Evolutionary conservation across 2,888 invertebrate species (phyloP).

Genomic region (Trachelus troglodyta): DNA sequence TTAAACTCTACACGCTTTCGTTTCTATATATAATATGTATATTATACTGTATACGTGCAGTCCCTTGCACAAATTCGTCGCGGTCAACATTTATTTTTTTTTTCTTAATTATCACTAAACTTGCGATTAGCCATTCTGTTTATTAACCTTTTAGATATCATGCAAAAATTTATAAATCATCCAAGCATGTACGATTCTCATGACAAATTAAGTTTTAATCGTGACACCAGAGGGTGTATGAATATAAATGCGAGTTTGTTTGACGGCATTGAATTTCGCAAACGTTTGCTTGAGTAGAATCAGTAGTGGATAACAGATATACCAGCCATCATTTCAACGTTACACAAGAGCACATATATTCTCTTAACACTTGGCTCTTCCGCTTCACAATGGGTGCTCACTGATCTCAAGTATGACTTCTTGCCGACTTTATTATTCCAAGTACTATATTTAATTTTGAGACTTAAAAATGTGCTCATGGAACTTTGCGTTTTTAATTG

Average conservation of each 20-base stretch:
- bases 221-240: background rate
- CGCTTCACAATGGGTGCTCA: background rate
- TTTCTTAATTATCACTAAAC: background rate
- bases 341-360: background rate
- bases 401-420: background rate
- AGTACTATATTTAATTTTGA: background rate
- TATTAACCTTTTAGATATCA: background rate
- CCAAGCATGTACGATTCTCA: background rate
- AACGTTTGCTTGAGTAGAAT: background rate
- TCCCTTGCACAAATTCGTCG: background rate
- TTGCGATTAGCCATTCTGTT: background rate
- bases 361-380: background rate
- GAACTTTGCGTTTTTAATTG: background rate
- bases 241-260: background rate
- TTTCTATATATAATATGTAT: background rate
- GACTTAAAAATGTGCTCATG: background rate
- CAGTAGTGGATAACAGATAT: background rate
- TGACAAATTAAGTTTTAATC: background rate
- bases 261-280: background rate
- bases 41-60: background rate
- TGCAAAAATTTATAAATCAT: background rate
- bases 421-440: background rate
- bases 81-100: background rate
- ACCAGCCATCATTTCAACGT: background rate
- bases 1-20: background rate